These are phyloP conservation scores for Drosophila murphyi DNA, from an alignment of 1,140 invertebrate species.

Conservation along the genomic window DNA sequence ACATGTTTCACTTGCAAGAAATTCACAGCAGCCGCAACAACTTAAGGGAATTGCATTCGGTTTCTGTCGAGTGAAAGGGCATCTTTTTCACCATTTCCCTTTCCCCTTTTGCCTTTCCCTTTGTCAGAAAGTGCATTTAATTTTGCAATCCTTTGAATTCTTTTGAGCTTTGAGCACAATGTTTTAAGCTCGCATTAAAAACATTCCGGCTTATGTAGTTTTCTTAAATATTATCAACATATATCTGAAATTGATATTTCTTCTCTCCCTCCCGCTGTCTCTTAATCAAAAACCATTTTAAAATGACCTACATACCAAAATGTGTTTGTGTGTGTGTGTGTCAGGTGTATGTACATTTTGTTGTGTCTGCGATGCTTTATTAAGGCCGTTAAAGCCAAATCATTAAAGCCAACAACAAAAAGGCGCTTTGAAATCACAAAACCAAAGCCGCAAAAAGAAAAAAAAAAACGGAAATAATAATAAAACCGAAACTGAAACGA, in stretches of 20 bases:
- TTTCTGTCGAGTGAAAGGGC: constrained; percentile 33
- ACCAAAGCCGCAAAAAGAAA: constrained; percentile 22
- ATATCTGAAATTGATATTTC: background rate
- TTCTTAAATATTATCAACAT: constrained; percentile 6
- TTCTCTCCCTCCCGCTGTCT: constrained; percentile 31
- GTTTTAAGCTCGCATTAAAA: background rate
- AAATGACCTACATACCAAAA: constrained; percentile 79
- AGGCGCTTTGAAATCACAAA: constrained; percentile 57
- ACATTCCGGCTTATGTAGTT: background rate
- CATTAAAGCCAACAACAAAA: constrained; percentile 55
- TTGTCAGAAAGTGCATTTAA: background rate
- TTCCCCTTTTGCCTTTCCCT: constrained; percentile 5
- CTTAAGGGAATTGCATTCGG: constrained; percentile 32
- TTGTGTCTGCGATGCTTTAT: constrained; percentile 40
- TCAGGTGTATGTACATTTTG: constrained; percentile 65
- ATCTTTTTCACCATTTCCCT: constrained; percentile 1
- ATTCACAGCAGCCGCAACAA: constrained; percentile 2
- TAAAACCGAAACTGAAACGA: constrained; percentile 57
- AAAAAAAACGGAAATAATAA: constrained; percentile 5
- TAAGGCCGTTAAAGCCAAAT: constrained; percentile 58
- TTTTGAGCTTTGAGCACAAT: background rate
- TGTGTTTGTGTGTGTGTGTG: constrained; percentile 26
- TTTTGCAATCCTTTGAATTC: constrained; percentile 1
- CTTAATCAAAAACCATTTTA: constrained; percentile 74
- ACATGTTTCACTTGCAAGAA: background rate